Evolutionary conservation across 2,797 vertebrate species (phyloP).

Genomic region (Dicrostonyx torquatus): DNA sequence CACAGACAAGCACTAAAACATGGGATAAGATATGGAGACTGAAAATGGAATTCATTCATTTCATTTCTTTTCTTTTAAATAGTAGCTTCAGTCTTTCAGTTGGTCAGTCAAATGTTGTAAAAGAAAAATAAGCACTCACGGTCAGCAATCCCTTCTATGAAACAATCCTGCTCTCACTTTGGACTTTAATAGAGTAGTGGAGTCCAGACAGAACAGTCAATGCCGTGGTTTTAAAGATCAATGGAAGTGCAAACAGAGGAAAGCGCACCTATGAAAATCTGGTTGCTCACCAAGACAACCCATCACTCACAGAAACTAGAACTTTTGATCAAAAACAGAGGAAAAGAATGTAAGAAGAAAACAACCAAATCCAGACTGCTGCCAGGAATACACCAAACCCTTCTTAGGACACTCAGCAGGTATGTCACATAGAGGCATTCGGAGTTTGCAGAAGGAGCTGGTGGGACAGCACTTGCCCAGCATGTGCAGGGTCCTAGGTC

Average conservation of each 20-base stretch:
- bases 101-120: conserved; percentile 60
- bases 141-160: neutral
- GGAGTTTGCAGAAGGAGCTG: neutral
- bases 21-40: neutral
- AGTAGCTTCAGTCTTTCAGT: conserved; percentile 40
- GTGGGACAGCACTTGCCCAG: neutral
- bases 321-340: conserved; percentile 25
- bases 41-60: neutral
- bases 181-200: conserved; percentile 62
- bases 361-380: neutral
- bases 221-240: conserved; percentile 37
- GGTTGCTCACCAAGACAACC: conserved; percentile 26
- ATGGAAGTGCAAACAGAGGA: conserved; percentile 57
- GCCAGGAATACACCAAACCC: neutral
- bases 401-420: neutral
- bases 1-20: neutral
- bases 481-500: neutral
- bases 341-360: neutral
- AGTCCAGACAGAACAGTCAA: neutral
- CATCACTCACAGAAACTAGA: conserved; percentile 16
- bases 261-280: conserved; percentile 55
- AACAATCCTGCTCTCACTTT: conserved; percentile 69
- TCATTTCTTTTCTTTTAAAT: neutral
- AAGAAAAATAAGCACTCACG: conserved; percentile 61
- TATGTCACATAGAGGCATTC: neutral